Percentiles rank a stretch among this genome's conserved stretches.
Evolutionary conservation across 2,888 invertebrate species (phyloP).

Genomic region (Leucoma salicis): DNA sequence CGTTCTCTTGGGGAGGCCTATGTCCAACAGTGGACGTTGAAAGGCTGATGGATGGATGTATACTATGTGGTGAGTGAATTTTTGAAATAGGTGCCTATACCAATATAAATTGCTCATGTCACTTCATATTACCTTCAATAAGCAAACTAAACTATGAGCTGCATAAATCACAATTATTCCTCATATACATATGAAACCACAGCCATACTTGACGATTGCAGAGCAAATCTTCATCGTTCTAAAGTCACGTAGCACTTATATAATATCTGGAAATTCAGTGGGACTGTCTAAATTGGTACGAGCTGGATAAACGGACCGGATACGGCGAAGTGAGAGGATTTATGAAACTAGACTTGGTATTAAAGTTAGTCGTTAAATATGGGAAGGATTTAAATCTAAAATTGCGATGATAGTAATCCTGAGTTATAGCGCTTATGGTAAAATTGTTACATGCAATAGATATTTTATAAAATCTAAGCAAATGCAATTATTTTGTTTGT

Average conservation of each 20-base stretch:
- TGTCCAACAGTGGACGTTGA: too few species aligned
- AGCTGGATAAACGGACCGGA: constrained; percentile 56
- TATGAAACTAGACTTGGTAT: constrained; percentile 47
- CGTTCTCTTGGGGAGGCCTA: too few species aligned
- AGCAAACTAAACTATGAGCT: constrained; percentile 11
- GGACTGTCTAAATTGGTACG: constrained; percentile 56
- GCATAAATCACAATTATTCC: constrained; percentile 37
- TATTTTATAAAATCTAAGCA: too few species aligned
- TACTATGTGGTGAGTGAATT: too few species aligned
- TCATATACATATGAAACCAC: constrained; percentile 44
- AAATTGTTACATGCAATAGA: too few species aligned
- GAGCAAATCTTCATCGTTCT: constrained; percentile 38
- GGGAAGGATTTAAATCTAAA: constrained; percentile 28
- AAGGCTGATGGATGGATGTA: too few species aligned
- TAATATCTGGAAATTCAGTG: constrained; percentile 58
- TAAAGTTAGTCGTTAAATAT: constrained; percentile 38
- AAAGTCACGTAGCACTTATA: constrained; percentile 61
- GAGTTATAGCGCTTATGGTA: background rate
- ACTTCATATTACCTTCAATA: background rate
- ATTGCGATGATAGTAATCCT: constrained; percentile 27
- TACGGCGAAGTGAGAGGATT: constrained; percentile 50
- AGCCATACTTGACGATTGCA: constrained; percentile 39
- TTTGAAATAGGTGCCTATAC: too few species aligned
- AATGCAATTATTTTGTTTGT: too few species aligned
- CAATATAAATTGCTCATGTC: background rate